These are phyloP conservation scores for Ferdinandea cuprea DNA, from an alignment of 2,888 invertebrate genomes.

Conservation along the genomic window DNA sequence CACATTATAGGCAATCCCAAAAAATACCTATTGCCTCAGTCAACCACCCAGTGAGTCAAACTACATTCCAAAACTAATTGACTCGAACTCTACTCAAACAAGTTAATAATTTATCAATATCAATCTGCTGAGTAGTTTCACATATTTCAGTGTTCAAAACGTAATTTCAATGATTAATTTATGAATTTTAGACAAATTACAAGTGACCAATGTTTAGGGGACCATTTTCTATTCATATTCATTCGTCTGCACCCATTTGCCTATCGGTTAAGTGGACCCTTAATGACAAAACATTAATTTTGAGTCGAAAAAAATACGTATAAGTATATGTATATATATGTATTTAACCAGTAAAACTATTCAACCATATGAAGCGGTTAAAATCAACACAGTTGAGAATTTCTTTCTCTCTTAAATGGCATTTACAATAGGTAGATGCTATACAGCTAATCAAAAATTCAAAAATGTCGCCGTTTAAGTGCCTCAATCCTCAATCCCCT, in stretches of 20 bases:
- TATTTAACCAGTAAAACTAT: slow-evolving; percentile 42
- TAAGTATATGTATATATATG: too few species aligned
- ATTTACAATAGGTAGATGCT: not conserved
- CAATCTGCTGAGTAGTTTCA: slow-evolving; percentile 31
- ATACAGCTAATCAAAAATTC: slow-evolving; percentile 64
- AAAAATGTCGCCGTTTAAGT: slow-evolving; percentile 53
- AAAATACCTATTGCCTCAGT: too few species aligned
- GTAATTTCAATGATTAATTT: slow-evolving; percentile 48
- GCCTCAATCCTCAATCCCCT: not conserved
- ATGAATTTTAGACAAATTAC: slow-evolving; percentile 32
- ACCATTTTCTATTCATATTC: slow-evolving; percentile 29
- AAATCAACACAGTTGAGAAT: slow-evolving; percentile 43
- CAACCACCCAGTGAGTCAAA: not conserved
- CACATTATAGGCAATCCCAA: too few species aligned
- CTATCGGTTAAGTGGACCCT: slow-evolving; percentile 66
- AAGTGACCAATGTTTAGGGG: slow-evolving; percentile 9
- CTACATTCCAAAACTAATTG: not conserved
- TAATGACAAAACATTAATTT: slow-evolving; percentile 65
- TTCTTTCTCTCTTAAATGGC: slow-evolving; percentile 25
- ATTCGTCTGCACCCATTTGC: slow-evolving; percentile 66
- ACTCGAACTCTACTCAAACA: slow-evolving; percentile 14
- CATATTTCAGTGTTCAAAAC: slow-evolving; percentile 28
- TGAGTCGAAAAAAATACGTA: slow-evolving; percentile 26
- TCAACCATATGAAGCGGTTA: slow-evolving; percentile 31
- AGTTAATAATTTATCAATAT: slow-evolving; percentile 29